Conservation (phyloP, 2,113 vertebrate species). For the Hiodon tergisus region DNA sequence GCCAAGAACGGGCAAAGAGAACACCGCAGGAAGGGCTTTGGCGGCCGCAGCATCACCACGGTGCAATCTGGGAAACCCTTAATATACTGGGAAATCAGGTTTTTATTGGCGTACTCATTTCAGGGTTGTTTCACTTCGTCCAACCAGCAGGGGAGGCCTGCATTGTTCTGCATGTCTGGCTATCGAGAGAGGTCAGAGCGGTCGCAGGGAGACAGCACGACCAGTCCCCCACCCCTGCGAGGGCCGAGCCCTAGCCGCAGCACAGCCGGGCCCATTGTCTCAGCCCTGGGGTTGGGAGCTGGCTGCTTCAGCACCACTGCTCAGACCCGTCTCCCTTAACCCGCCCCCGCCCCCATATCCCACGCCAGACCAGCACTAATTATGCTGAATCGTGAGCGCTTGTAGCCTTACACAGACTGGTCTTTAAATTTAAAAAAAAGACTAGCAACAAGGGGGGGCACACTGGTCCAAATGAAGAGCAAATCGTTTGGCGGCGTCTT, state of each 20-base stretch:
- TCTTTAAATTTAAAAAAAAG: conserved; percentile 38
- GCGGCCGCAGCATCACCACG: no score
- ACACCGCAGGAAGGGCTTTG: no score
- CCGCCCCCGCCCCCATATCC: conserved; percentile 22
- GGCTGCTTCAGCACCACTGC: conserved; percentile 53
- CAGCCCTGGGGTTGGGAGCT: conserved; percentile 19
- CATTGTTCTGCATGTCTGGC: no score
- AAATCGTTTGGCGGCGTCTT: no score
- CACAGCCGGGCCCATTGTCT: background rate
- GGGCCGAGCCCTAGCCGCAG: background rate
- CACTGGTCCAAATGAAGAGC: no score
- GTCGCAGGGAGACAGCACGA: background rate
- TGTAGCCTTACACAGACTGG: conserved; percentile 73
- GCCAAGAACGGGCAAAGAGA: no score
- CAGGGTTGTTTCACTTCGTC: no score
- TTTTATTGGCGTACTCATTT: no score
- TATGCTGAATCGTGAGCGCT: conserved; percentile 74
- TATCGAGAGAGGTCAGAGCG: no score
- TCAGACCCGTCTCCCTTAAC: conserved; percentile 43
- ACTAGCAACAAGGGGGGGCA: conserved; percentile 38
- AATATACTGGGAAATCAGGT: no score
- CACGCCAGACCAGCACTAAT: conserved; percentile 71
- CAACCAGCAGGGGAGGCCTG: no score
- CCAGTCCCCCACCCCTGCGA: background rate
- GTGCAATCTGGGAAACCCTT: no score